Conservation (phyloP, 2,797 vertebrate species). For the Lutjanus argentimaculatus region DNA sequence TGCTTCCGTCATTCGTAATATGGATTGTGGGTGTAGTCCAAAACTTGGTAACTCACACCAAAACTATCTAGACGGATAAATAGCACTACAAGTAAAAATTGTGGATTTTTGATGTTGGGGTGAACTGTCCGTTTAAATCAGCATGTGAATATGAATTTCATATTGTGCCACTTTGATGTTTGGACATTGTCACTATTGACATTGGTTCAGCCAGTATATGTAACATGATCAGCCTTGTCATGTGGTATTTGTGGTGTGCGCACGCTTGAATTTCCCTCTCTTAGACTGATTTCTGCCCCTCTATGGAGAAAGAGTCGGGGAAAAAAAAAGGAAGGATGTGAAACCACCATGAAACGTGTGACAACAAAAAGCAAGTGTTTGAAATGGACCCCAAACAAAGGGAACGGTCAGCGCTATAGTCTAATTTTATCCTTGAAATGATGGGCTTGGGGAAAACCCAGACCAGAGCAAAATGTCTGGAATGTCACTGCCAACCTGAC, state of each 20-base stretch:
- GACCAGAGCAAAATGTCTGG: slow-evolving; percentile 63
- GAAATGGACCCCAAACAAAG: slow-evolving; percentile 67
- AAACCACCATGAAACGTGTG: slow-evolving; percentile 49
- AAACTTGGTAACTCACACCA: too few relatives aligned
- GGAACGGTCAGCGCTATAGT: slow-evolving; percentile 37
- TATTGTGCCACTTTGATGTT: slow-evolving; percentile 11
- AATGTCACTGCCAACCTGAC: slow-evolving; percentile 64
- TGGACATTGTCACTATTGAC: slow-evolving; percentile 2
- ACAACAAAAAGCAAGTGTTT: slow-evolving; percentile 65
- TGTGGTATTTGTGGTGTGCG: slow-evolving; percentile 47
- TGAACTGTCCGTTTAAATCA: neutral
- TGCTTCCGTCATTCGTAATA: too few relatives aligned
- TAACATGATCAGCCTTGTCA: slow-evolving; percentile 41
- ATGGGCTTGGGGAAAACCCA: slow-evolving; percentile 63
- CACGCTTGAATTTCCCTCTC: slow-evolving; percentile 25
- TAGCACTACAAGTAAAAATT: too few relatives aligned
- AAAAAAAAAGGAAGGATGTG: slow-evolving; percentile 17
- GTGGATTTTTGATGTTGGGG: too few relatives aligned
- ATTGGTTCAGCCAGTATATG: neutral
- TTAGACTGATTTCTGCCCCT: slow-evolving; percentile 17
- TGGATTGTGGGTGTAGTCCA: too few relatives aligned
- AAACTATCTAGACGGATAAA: too few relatives aligned
- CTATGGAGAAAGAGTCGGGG: neutral
- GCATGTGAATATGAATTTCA: neutral
- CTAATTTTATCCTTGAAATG: slow-evolving; percentile 75